Evolutionary conservation across 1,140 invertebrate genomes (phyloP), one percentile per base, ranked within the genome.

Genomic region (Trigoniulus corallinus): DNA sequence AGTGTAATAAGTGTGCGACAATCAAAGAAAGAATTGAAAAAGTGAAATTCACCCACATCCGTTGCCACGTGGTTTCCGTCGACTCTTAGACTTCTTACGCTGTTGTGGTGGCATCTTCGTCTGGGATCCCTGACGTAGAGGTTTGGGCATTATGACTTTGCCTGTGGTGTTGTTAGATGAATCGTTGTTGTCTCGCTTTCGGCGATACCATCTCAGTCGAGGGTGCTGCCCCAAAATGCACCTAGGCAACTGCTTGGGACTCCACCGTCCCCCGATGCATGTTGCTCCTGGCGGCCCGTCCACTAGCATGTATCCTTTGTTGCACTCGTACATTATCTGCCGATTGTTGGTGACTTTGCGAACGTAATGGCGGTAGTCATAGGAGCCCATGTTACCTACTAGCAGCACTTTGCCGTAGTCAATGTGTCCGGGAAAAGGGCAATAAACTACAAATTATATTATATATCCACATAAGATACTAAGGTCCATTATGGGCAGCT

Each of bases 291-390:
- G 83, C 0, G 92, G 87, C 10, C 92, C 92, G 56, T 84, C 80
- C 20, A 78, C 77, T 3, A 93, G 61, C 1, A 84, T 81, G 59
- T 85, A 92, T 0, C 88, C 88, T 61, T 88, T 86, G 53, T 93
- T 80, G 64, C 93, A 97, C 57, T 94, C 87, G 65, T 93, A 97
- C 79, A 91, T 88, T 25, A 97, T 95, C 64, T 95, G 87, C 56
- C 93, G 88, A 61, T 95, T 94, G 65, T 92, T 93, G 0, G 69
- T 70, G 50, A 86, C 80, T 68, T 88, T 91, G 59, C 78, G 80
- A 0, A 97, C 91, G 62, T 97, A 97, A 0, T 88, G 84, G n/a
- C 89, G 69, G 63, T 96, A 97, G 64, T 96, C 91, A 64, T 97
- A 97, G 27, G 93, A 74, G 0, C 93, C 93, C 88, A 96, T 95